Evolutionary conservation across 2,888 invertebrate species (phyloP).

Genomic region (Notodonta ziczac): DNA sequence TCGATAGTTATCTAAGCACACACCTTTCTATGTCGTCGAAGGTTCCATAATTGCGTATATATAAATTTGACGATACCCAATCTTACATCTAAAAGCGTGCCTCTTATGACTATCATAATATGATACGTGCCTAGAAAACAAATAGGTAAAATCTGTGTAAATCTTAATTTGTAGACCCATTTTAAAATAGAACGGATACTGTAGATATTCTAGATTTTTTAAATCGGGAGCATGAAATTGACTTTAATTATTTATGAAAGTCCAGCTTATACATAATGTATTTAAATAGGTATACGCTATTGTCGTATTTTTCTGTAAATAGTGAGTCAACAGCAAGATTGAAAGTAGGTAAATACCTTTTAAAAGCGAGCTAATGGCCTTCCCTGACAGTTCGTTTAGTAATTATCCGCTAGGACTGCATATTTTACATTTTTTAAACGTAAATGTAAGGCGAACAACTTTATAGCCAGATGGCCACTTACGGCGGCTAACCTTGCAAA

Average conservation of each 20-base stretch:
- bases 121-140: too few species aligned
- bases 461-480: background rate
- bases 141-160: too few species aligned
- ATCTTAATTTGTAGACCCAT: too few species aligned
- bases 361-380: background rate
- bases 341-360: background rate
- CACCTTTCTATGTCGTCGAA: slow-evolving; percentile 29
- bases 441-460: slow-evolving; percentile 1
- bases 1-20: slow-evolving; percentile 31
- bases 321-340: background rate
- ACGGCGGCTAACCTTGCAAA: background rate
- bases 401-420: background rate
- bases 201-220: too few species aligned
- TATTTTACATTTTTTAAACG: background rate
- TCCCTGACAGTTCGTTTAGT: background rate
- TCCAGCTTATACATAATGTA: too few species aligned
- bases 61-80: slow-evolving; percentile 8
- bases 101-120: background rate
- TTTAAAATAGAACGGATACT: too few species aligned
- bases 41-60: slow-evolving; percentile 29
- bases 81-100: background rate
- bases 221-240: too few species aligned
- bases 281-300: background rate
- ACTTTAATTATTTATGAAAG: too few species aligned
- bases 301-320: background rate